Base-by-base conservation (phyloP, 2,113 vertebrate genomes). In the Platichthys stellatus region DNA sequence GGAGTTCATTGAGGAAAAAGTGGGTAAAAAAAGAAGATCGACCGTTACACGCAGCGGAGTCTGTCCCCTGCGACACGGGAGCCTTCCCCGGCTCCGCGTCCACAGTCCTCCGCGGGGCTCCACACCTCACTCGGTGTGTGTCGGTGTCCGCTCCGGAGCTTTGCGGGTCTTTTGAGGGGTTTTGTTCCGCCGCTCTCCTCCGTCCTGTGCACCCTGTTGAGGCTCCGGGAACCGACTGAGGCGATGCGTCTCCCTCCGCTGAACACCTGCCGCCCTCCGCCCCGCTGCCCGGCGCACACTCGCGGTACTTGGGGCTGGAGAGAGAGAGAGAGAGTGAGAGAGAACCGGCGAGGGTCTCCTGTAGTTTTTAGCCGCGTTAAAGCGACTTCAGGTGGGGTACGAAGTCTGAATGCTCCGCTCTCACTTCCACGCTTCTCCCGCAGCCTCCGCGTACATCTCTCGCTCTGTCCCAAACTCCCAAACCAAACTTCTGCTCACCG, bases 261-360 rank as follows among this genome's bases (percentile, higher is more conserved):
- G 83, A 92, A 87, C 92, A 92, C 92, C 91, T 93, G 91, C 92
- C 82, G 72, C 77, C 76, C 74, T 77, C 69, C 71, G 74, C 73
- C 53, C 70, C 53, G 24, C 82, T 69, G 6, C 35, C 26, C 79
- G 2, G 24, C 64, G 38, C 76, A 43, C 35, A 69, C 78, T 69
- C 18, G 5, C 31, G 31, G 31, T 31, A 31, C 31, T 31, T 2
- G 31, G 31, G 31, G 31, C 31, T 31, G 31, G 31, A 31, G 31
- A 1, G 31, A 7, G 31, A 31, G 31, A 6, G 5, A 31, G 31
- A 7, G 6, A 31, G 31, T 7, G 26, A 0, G 26, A 28, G 26
- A 28, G 6, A 31, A 31, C 31, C 31, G 6, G 31, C 6, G 31
- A 31, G 31, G 31, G 31, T 31, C 6, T 31, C 5, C 31, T 31